Evolutionary conservation across 1,140 invertebrate genomes (phyloP).

Genomic region (Brachystomella parvula): DNA sequence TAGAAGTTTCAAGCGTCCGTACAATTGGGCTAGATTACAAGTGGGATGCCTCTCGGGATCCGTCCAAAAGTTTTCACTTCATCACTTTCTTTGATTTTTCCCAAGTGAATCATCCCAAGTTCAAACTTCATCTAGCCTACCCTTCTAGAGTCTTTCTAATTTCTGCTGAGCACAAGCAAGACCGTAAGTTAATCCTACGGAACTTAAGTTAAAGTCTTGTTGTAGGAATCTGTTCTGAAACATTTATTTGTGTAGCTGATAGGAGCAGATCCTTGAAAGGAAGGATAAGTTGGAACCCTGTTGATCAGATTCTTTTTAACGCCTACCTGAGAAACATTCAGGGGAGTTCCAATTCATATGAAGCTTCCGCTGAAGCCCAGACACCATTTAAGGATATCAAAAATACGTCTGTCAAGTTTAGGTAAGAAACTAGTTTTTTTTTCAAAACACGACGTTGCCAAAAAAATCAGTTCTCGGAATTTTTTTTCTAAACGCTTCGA

Average conservation of each 20-base stretch:
- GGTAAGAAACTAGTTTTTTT: too few relatives aligned
- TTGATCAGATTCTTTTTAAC: constrained; percentile 32
- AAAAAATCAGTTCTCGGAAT: too few relatives aligned
- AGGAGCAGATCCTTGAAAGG: constrained; percentile 23
- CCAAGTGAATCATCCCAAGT: not conserved
- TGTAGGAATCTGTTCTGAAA: too few relatives aligned
- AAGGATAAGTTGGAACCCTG: constrained; percentile 28
- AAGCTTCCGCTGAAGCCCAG: not conserved
- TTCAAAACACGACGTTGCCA: too few relatives aligned
- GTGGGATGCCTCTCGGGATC: constrained; percentile 27
- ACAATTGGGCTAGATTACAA: constrained; percentile 25
- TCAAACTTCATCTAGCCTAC: constrained; percentile 15
- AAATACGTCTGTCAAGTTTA: constrained; percentile 28
- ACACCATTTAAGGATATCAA: constrained; percentile 36
- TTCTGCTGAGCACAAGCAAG: not conserved
- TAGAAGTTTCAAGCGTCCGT: constrained; percentile 25
- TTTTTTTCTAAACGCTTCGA: too few relatives aligned
- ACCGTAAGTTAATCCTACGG: not conserved
- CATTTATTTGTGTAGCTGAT: constrained; percentile 23
- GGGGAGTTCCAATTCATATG: not conserved
- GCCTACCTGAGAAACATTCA: constrained; percentile 15
- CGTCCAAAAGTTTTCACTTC: constrained; percentile 25
- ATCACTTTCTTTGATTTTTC: constrained; percentile 22
- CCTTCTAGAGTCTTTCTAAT: constrained; percentile 3
- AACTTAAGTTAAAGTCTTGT: not conserved